phyloP scores from a whole-genome alignment of 2,113 vertebrate species.

The Pygoscelis antarcticus region DNA sequence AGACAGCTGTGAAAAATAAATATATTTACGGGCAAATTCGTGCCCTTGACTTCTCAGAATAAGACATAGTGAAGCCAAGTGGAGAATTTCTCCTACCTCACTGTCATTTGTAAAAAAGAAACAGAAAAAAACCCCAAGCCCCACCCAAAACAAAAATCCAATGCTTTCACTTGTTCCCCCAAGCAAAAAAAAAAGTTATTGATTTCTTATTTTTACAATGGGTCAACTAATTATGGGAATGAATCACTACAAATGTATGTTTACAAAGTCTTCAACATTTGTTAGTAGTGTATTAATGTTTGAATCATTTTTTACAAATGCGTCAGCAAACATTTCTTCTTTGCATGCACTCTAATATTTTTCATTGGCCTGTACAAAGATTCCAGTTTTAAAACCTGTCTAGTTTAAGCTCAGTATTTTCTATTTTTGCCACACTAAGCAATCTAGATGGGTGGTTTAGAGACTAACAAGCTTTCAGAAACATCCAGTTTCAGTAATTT shows the following conservation, averaged over 20 bases:
- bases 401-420: neutral
- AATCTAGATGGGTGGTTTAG: neutral
- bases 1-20: neutral
- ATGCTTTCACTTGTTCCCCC: neutral
- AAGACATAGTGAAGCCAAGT: neutral
- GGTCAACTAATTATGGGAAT: neutral
- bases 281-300: neutral
- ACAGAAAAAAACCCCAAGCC: accelerated
- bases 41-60: neutral
- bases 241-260: neutral
- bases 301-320: neutral
- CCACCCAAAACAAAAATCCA: neutral
- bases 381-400: neutral
- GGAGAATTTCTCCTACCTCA: neutral
- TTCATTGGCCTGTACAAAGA: neutral
- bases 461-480: neutral
- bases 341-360: neutral
- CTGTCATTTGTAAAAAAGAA: neutral
- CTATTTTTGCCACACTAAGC: neutral
- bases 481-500: neutral
- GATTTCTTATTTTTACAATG: neutral
- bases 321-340: neutral
- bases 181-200: neutral
- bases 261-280: neutral
- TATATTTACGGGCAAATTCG: neutral